Base-by-base conservation (phyloP, 2,888 invertebrate genomes). In the Sinohyriopsis cumingii region DNA sequence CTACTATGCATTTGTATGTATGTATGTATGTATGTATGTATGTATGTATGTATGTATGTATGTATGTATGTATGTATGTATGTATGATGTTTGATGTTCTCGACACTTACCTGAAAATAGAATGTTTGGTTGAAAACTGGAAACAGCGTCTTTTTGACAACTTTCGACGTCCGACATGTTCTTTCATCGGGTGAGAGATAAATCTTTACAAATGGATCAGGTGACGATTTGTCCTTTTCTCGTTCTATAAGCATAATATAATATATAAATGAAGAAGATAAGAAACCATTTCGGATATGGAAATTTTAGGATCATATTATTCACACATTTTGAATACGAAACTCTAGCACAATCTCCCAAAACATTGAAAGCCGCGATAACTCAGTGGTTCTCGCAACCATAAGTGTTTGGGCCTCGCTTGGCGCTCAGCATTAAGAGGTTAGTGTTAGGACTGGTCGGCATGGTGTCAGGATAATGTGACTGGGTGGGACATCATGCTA, bases 191-290 rank as follows among this genome's bases (percentile, higher is more conserved):
- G 90, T n/a, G 88, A 75, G 4, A 90, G 79, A 62, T 82, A 85
- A 7, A 89, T 68, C 70, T 88, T 88, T 1, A 88, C 89, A 66
- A 86, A 90, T 0, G 90, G 89, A 76, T 90, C 89, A 9, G 88
- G 75, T 20, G 82, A 80, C 19, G 73, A 57, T n/a, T 80, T 78
- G 22, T 77, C 68, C 57, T 72, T 71, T 15, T 69, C 74, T 25
- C 87, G 80, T 5, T 84, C 88, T 88, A 72, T 12, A 71, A 68
- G 28, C 61, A 55, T 45, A 45, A 45, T 12, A 45, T 45, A 55
- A 55, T 0, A 45, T 45, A 45, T 45, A 45, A 45, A 45, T 15
- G 45, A 45, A 45, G 45, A 45, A 45, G 45, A 45, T 45, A 45
- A 45, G 45, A 45, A 45, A 45, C 15, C 15, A 45, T 3, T 45